Evolutionary conservation across 2,888 invertebrate genomes (phyloP).

Genomic region (Invenusta paracnida): DNA sequence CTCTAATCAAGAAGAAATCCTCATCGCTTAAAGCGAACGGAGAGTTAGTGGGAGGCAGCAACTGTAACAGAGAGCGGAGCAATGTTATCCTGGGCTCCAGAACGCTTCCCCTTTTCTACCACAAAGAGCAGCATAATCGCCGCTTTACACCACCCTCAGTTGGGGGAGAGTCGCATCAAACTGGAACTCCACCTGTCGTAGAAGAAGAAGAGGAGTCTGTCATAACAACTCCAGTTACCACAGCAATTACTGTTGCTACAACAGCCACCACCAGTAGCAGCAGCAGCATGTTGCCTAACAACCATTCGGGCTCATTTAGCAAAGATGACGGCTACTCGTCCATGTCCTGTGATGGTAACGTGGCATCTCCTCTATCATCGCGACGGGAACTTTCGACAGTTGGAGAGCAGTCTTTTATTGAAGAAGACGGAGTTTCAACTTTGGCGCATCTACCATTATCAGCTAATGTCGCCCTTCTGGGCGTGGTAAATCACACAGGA

Average conservation of each 20-base stretch:
- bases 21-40: neutral
- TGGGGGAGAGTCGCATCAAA: too few species aligned
- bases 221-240: too few species aligned
- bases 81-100: neutral
- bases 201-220: too few species aligned
- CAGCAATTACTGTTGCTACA: too few species aligned
- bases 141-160: neutral
- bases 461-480: neutral
- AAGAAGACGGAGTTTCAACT: neutral
- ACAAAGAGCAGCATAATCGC: neutral
- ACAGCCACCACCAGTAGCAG: neutral
- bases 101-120: neutral
- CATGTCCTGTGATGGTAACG: neutral
- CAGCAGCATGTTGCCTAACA: neutral
- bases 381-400: neutral
- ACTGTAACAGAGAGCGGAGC: too few species aligned
- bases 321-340: slow-evolving; percentile 20
- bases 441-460: neutral
- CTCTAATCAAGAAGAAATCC: neutral
- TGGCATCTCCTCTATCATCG: neutral
- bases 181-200: neutral
- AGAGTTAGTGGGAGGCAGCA: neutral
- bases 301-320: neutral
- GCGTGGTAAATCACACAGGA: too few species aligned
- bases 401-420: neutral